Base-by-base conservation (phyloP, 2,113 vertebrate species). In the Delphinus delphis region DNA sequence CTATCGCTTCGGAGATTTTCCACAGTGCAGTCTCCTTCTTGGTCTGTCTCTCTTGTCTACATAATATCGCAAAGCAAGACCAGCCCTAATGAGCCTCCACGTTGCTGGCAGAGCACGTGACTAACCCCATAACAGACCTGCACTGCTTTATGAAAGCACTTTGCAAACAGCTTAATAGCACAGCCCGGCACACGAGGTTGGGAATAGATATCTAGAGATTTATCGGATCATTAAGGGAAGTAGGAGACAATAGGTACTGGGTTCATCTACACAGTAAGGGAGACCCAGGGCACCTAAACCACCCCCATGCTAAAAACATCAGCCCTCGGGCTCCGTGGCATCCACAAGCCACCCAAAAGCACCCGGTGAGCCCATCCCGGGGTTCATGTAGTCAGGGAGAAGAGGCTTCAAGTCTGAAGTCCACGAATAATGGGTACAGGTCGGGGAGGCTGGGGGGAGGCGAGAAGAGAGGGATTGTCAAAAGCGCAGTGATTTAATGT, bases 401-500 rank as follows among this genome's bases (percentile, higher is more conserved):
- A 3, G 58, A 20, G 18, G 5, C 68, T 26, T 88, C 63, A 96
- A 62, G 79, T 77, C 93, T 97, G 53, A 90, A 97, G 98, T 93
- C 98, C 89, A 95, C 91, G 98, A 97, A 97, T 97, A 80, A 20
- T 73, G 26, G 41, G n/a, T 21, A 23, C 2, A 28, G 55, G 80
- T 31, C 21, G 91, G 68, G 97, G 86, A 80, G 79, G 68, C 14
- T 13, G 81, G 83, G 60, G 44, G 74, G 73, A 63, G 92, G 82
- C 74, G 20, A 82, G 53, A 50, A 38, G 86, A 94, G 92, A 11
- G 98, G 98, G 98, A 98, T 98, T 98, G 98, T 98, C 98, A 96
- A 98, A 97, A 98, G 98, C 28, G 97, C 98, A 76, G 98, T 98
- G 99, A 99, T 99, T 99, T 98, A 98, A 97, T 81, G 98, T 95